Conservation (phyloP, 2,888 invertebrate genomes). For the Apamea anceps region DNA sequence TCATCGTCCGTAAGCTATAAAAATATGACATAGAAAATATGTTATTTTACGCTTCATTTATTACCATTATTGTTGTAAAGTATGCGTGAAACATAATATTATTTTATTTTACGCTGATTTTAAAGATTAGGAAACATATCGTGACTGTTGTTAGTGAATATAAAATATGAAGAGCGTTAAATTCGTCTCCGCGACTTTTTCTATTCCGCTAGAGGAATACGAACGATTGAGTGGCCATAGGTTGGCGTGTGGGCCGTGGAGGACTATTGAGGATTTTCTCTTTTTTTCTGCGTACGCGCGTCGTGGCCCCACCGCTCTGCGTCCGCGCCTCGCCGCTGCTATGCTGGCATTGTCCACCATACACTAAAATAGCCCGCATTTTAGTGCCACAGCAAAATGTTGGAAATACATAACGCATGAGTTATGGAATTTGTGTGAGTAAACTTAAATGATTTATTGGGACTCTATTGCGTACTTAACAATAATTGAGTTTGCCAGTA, state of each 20-base stretch:
- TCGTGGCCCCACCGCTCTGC: conserved; percentile 67
- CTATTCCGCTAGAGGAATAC: conserved; percentile 77
- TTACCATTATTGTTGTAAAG: conserved; percentile 41
- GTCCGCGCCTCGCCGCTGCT: conserved; percentile 52
- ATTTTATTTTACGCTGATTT: conserved; percentile 40
- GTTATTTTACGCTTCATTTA: conserved; percentile 37
- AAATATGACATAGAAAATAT: conserved; percentile 40
- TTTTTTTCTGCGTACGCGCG: conserved; percentile 83
- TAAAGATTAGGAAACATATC: conserved; percentile 36
- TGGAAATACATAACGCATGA: conserved; percentile 81
- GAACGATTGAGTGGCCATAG: conserved; percentile 88
- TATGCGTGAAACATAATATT: conserved; percentile 46
- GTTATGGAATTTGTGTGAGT: conserved; percentile 72
- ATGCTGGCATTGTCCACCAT: conserved; percentile 79
- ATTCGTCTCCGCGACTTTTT: conserved; percentile 73
- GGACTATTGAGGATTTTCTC: conserved; percentile 85
- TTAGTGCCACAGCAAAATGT: conserved; percentile 78
- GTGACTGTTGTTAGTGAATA: conserved; percentile 16
- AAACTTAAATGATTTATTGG: conserved; percentile 80
- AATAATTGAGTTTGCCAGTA: conserved; percentile 60
- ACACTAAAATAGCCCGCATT: conserved; percentile 85
- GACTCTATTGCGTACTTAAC: conserved; percentile 67
- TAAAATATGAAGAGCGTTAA: neutral
- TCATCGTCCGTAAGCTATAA: conserved; percentile 38
- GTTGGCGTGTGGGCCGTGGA: conserved; percentile 88